Conservation (phyloP, 2,888 invertebrate species). For the Polyommatus iphigenia region DNA sequence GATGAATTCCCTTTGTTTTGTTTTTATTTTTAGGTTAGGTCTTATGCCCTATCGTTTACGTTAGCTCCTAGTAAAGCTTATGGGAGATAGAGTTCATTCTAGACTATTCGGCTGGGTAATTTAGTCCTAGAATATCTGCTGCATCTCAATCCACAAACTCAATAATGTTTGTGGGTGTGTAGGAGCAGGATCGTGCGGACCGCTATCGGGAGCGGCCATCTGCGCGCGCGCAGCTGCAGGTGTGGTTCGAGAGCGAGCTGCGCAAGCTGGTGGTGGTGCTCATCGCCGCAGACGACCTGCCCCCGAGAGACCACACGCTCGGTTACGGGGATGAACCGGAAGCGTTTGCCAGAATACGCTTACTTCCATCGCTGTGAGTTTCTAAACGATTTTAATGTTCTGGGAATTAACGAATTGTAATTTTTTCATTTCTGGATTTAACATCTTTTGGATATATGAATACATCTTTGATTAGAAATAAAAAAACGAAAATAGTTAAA, state of each 20-base stretch:
- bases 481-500: constrained; percentile 11
- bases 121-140: constrained; percentile 28
- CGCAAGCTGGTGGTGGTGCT: constrained; percentile 91
- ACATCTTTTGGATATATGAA: too few relatives aligned
- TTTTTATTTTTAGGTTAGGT: constrained; percentile 29
- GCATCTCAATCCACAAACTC: constrained; percentile 18
- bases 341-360: constrained; percentile 90
- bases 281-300: constrained; percentile 91
- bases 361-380: constrained; percentile 89
- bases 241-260: constrained; percentile 92
- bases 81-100: constrained; percentile 33
- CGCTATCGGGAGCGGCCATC: constrained; percentile 84
- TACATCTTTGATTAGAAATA: too few relatives aligned
- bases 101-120: constrained; percentile 22
- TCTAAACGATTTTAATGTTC: background rate
- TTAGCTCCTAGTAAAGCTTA: constrained; percentile 33
- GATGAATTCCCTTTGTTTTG: constrained; percentile 25
- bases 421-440: too few relatives aligned
- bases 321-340: constrained; percentile 90
- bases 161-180: constrained; percentile 45
- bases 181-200: constrained; percentile 74
- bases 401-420: background rate
- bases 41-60: constrained; percentile 31
- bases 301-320: constrained; percentile 87
- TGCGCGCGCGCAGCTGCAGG: constrained; percentile 92